Percentiles rank a stretch among this genome's conserved stretches.
phyloP scores from a whole-genome alignment of 2,888 invertebrate species.

The Agrotis puta region DNA sequence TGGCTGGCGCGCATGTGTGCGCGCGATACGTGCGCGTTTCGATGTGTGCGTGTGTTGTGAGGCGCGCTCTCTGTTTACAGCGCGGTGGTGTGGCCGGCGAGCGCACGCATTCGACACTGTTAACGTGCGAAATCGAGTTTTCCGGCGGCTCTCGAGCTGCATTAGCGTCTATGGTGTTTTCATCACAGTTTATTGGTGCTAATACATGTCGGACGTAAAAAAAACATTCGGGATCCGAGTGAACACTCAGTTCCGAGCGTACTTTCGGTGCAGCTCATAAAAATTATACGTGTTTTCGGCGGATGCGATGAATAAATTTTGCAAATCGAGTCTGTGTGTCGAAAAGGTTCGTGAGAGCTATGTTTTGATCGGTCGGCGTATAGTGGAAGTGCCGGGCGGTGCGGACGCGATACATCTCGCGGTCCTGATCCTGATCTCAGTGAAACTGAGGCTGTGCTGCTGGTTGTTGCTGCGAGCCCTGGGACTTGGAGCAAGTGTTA shows the following conservation, averaged over 20 bases:
- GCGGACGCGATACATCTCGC: constrained; percentile 80
- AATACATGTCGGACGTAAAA: constrained; percentile 80
- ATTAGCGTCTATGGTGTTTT: constrained; percentile 85
- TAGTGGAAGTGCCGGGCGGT: constrained; percentile 86
- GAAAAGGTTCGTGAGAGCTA: constrained; percentile 88
- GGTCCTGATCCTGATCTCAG: constrained; percentile 77
- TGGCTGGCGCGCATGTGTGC: constrained; percentile 73
- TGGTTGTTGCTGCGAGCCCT: constrained; percentile 67
- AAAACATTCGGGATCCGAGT: constrained; percentile 77
- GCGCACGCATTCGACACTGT: constrained; percentile 92
- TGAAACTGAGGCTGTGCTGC: constrained; percentile 77
- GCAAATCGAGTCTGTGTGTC: constrained; percentile 89
- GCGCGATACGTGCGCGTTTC: constrained; percentile 71
- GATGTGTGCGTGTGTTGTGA: constrained; percentile 87
- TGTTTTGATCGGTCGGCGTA: constrained; percentile 88
- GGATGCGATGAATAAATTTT: constrained; percentile 91
- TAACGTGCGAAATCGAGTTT: constrained; percentile 83
- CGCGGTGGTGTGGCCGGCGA: constrained; percentile 89
- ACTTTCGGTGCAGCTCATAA: constrained; percentile 85
- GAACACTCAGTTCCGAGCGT: constrained; percentile 72
- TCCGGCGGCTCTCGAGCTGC: constrained; percentile 83
- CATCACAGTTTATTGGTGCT: constrained; percentile 84
- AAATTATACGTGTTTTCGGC: constrained; percentile 87
- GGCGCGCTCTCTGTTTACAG: constrained; percentile 90
- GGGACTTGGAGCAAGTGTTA: constrained; percentile 66